These are phyloP conservation scores for Lepeophtheirus nordmannii DNA, from an alignment of 2,888 invertebrate species.

Conservation along the genomic window DNA sequence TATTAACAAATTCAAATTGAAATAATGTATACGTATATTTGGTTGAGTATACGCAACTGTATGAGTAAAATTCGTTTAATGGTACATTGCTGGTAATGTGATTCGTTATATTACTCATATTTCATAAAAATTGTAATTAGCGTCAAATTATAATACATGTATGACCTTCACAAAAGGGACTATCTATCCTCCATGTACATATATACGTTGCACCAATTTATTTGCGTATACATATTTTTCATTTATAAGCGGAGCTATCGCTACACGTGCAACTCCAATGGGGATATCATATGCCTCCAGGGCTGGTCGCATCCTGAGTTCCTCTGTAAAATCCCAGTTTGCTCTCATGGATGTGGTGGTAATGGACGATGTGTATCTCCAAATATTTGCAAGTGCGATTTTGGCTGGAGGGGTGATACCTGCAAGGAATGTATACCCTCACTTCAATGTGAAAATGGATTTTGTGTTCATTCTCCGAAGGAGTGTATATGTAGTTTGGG, in stretches of 20 bases:
- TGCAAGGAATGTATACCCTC: background rate
- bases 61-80: too few relatives aligned
- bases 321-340: background rate
- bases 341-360: background rate
- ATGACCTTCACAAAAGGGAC: too few relatives aligned
- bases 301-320: background rate
- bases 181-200: too few relatives aligned
- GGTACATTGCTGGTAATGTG: too few relatives aligned
- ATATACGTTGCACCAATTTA: too few relatives aligned
- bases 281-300: slow-evolving; percentile 7
- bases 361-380: background rate
- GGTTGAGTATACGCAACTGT: too few relatives aligned
- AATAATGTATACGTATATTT: too few relatives aligned
- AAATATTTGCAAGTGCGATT: background rate
- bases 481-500: background rate
- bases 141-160: too few relatives aligned
- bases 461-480: background rate
- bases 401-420: background rate
- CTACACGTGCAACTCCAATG: background rate
- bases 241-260: background rate
- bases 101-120: too few relatives aligned
- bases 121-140: too few relatives aligned
- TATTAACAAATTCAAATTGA: too few relatives aligned
- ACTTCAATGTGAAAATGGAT: background rate
- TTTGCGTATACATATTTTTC: too few relatives aligned